phyloP scores from a whole-genome alignment of 2,113 vertebrate genomes.

The Poeciliopsis turrubarensis region DNA sequence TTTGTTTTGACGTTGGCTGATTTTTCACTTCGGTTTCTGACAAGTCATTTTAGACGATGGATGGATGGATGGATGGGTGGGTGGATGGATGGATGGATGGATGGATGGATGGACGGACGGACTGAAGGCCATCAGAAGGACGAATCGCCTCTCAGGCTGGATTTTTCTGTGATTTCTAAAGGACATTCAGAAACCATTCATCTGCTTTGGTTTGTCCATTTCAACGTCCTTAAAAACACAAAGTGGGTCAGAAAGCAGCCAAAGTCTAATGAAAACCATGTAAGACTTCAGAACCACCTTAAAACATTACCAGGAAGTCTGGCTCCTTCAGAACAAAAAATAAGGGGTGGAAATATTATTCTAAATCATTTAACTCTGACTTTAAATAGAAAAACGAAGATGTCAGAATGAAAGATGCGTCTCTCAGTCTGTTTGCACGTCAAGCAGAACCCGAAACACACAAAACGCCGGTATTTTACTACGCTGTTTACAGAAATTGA shows the following conservation, averaged over 20 bases:
- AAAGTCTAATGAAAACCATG: neutral
- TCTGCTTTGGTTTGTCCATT: neutral
- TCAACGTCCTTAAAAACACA: neutral
- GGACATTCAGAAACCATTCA: neutral
- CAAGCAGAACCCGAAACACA: constrained; percentile 28
- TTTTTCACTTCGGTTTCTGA: too few species aligned
- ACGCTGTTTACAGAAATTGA: constrained; percentile 47
- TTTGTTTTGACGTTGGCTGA: neutral
- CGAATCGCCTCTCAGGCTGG: neutral
- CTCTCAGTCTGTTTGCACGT: constrained; percentile 8
- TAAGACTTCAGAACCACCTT: neutral
- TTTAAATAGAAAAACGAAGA: constrained; percentile 20
- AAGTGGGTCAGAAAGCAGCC: neutral
- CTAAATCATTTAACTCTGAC: neutral
- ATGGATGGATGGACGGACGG: too few species aligned
- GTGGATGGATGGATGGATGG: too few species aligned
- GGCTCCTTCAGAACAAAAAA: too few species aligned
- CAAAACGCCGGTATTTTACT: constrained; percentile 47
- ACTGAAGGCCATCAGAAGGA: neutral
- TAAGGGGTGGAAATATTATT: too few species aligned
- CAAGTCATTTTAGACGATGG: too few species aligned
- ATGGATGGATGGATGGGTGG: too few species aligned
- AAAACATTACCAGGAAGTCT: too few species aligned
- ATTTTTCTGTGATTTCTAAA: neutral
- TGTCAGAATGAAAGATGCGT: constrained; percentile 13